Conservation (phyloP, 2,797 vertebrate species). For the Tachyglossus aculeatus region DNA sequence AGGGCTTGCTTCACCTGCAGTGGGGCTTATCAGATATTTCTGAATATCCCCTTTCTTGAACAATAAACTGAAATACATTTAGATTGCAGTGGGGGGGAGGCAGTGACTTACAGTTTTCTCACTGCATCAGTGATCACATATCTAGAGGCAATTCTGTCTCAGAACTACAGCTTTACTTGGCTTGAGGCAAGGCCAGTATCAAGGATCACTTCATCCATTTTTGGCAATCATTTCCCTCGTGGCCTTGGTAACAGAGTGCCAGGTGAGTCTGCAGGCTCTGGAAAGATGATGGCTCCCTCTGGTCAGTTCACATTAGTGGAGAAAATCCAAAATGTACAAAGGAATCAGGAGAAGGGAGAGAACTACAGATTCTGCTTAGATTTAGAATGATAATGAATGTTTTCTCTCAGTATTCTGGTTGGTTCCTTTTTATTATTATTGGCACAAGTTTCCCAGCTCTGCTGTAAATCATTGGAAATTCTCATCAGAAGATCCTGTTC, state of each 20-base stretch:
- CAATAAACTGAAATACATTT: no score
- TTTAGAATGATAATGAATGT: constrained; percentile 66
- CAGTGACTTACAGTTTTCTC: no score
- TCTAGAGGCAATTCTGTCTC: neutral
- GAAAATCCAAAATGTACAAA: constrained; percentile 46
- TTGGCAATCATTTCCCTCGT: constrained; percentile 13
- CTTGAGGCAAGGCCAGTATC: neutral
- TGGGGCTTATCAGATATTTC: no score
- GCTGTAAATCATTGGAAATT: constrained; percentile 58
- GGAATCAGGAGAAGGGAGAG: constrained; percentile 43
- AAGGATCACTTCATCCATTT: neutral
- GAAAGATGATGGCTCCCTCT: constrained; percentile 4
- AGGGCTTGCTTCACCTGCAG: no score
- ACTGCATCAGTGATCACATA: no score
- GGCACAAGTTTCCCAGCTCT: constrained; percentile 52
- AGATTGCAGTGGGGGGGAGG: no score
- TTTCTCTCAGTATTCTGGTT: constrained; percentile 66
- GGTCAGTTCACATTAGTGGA: constrained; percentile 2
- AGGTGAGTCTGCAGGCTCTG: constrained; percentile 25
- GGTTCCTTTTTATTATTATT: constrained; percentile 61
- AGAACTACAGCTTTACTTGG: neutral
- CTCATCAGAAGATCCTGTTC: constrained; percentile 76
- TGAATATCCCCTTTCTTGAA: no score
- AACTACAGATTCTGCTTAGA: constrained; percentile 41
- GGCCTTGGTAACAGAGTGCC: constrained; percentile 13